These are phyloP conservation scores for Actinia equina DNA, from an alignment of 64 coral and sea anemone species.

Conservation along the genomic window DNA sequence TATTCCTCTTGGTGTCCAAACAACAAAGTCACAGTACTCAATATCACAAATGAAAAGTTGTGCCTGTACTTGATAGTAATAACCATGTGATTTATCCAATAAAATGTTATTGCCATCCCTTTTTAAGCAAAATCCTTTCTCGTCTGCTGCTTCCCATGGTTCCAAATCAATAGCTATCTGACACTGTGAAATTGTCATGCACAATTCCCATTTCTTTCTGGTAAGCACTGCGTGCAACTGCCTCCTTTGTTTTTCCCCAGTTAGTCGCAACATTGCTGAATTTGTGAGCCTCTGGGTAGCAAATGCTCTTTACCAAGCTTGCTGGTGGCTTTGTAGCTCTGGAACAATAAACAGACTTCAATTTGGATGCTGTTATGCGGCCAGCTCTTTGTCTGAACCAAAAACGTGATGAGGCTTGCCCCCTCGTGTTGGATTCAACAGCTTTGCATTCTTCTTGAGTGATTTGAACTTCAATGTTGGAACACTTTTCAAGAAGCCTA, in stretches of 20 bases:
- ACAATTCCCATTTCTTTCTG: conserved; percentile 27
- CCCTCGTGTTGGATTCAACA: conserved; percentile 45
- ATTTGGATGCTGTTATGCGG: conserved; percentile 53
- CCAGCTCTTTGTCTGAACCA: conserved; percentile 56
- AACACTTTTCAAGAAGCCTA: too few species aligned
- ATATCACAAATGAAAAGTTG: conserved; percentile 37
- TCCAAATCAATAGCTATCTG: too few species aligned
- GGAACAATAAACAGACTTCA: conserved; percentile 36
- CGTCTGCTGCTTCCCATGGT: background rate
- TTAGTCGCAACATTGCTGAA: conserved; percentile 51
- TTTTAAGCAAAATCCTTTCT: conserved; percentile 19
- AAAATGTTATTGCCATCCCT: background rate
- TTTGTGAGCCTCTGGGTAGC: conserved; percentile 56
- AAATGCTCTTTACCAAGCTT: conserved; percentile 60
- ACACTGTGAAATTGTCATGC: background rate
- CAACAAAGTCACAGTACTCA: conserved; percentile 58
- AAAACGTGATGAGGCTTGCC: conserved; percentile 33
- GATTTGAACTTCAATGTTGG: background rate
- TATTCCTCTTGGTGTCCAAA: conserved; percentile 34
- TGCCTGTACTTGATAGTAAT: conserved; percentile 33
- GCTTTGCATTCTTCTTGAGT: conserved; percentile 17
- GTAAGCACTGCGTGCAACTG: background rate
- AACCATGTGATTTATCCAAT: background rate
- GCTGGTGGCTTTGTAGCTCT: conserved; percentile 46
- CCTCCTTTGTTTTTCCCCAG: conserved; percentile 2